Evolutionary conservation across 2,113 vertebrate species (phyloP).

Genomic region (Macquaria australasica): DNA sequence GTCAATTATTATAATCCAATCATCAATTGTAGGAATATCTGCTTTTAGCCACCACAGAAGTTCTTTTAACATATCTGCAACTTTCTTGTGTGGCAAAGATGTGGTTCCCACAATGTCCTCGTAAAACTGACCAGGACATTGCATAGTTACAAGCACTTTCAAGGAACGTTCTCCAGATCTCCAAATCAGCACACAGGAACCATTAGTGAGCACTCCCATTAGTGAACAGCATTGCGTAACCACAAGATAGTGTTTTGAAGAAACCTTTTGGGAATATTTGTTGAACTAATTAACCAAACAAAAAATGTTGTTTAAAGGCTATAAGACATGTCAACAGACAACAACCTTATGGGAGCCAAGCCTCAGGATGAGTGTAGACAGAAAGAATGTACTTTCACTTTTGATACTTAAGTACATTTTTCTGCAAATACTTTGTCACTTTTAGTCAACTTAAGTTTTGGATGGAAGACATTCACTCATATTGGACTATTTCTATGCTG

Average conservation of each 20-base stretch:
- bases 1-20: too few relatives aligned
- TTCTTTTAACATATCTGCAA: background rate
- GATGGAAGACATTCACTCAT: background rate
- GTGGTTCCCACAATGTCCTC: background rate
- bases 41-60: too few relatives aligned
- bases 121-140: background rate
- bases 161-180: background rate
- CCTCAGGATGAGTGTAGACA: background rate
- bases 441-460: background rate
- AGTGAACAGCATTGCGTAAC: background rate
- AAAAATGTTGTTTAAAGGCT: slow-evolving; percentile 13
- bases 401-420: background rate
- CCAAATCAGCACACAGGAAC: background rate
- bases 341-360: background rate
- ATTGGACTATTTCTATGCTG: background rate
- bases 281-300: slow-evolving; percentile 50
- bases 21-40: too few relatives aligned
- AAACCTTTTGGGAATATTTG: slow-evolving; percentile 44
- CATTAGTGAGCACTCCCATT: background rate
- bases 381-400: background rate
- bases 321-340: background rate
- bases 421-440: too few relatives aligned
- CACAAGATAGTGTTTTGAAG: background rate
- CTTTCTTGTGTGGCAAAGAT: background rate
- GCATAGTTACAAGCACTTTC: background rate